Evolutionary conservation across 2,113 vertebrate genomes (phyloP), one percentile per base, ranked within the genome.

Genomic region (Misgurnus anguillicaudatus): DNA sequence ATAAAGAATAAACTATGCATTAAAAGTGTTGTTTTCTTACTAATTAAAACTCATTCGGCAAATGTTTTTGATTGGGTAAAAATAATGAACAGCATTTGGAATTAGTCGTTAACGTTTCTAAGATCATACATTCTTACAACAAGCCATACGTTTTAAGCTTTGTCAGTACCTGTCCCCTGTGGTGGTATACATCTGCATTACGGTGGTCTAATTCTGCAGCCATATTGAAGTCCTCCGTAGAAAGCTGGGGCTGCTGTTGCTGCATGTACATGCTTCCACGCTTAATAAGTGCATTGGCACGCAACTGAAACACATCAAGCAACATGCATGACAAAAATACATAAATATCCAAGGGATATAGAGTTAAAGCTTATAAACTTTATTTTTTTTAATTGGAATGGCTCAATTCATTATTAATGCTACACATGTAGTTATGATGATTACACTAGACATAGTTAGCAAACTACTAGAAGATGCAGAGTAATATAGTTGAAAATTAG

Each of bases 241-340:
- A 98, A 31, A 95, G 86, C 79, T 91, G 14, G 0, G 98, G 95
- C 58, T 96, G 96, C 90, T 99, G 98, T 87, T 99, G 98, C 80
- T 99, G 98, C 98, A 99, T 99, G 87, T 95, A 94, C 97, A 99
- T 99, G 80, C 97, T 99, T 38, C 98, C 98, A 61, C 98, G 93
- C 79, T 99, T 99, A 90, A 99, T 99, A 63, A 99, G 87, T 16
- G 97, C 98, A 31, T 99, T 99, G 79, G 98, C 98, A 82, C 92
- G 93, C 58, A 99, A 94, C 98, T 87, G 82, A 42, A 66, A 68
- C 62, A 64, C 9, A 10, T 8, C 38, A 69, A 57, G 1, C 42
- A 53, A 60, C 2, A 47, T 8, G 19, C 17, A 63, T 39, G 3
- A 38, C 6, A 7, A 81, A 31, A 31, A 31, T 31, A 31, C 3